Conservation (phyloP, 2,888 invertebrate species). For the Cremastinae sp. region DNA sequence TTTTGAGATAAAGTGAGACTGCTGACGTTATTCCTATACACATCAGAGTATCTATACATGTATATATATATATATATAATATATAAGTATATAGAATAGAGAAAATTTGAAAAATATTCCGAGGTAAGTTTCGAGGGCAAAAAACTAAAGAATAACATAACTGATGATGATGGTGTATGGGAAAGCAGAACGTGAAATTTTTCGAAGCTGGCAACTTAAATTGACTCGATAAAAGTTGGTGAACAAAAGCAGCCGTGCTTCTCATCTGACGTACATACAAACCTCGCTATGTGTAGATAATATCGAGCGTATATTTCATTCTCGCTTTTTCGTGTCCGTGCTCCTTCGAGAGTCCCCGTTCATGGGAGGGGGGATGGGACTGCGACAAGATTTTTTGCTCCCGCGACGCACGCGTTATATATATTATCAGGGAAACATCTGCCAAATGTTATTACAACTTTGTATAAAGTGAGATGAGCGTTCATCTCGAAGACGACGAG, state of each 20-base stretch:
- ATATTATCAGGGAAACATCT: conserved; percentile 77
- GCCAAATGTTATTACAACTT: conserved; percentile 81
- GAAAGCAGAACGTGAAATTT: conserved; percentile 61
- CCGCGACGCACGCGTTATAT: conserved; percentile 60
- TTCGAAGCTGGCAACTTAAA: conserved; percentile 77
- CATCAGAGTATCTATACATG: too few species aligned
- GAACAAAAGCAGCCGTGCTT: conserved; percentile 76
- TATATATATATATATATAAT: too few species aligned
- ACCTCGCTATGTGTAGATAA: conserved; percentile 6
- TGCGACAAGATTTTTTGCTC: conserved; percentile 31
- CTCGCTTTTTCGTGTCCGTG: conserved; percentile 50
- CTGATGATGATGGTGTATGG: too few species aligned
- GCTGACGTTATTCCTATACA: too few species aligned
- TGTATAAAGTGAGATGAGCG: conserved; percentile 78
- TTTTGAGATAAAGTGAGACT: too few species aligned
- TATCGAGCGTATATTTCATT: conserved; percentile 31
- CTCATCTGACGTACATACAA: conserved; percentile 36
- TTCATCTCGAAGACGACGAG: conserved; percentile 44
- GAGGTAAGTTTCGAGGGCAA: too few species aligned
- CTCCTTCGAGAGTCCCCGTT: too few species aligned
- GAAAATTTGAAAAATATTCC: too few species aligned
- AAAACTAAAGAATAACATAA: too few species aligned
- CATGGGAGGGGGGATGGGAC: conserved; percentile 44
- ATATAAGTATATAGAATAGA: too few species aligned
- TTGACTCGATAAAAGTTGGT: conserved; percentile 80